Conservation (phyloP, 2,888 invertebrate species). For the Eilema caniola region DNA sequence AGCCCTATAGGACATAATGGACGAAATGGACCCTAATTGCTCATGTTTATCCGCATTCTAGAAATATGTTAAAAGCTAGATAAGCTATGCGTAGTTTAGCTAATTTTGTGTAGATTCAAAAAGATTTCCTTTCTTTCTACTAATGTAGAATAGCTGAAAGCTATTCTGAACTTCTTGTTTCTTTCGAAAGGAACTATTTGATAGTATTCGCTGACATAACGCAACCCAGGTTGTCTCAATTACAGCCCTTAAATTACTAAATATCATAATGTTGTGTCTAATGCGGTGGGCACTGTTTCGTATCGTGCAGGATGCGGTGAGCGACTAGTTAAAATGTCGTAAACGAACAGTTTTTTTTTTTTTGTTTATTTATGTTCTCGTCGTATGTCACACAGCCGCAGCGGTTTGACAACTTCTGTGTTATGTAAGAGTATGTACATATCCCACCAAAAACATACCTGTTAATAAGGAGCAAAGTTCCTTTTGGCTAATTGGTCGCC, state of each 20-base stretch:
- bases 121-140: too few relatives aligned
- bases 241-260: background rate
- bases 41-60: background rate
- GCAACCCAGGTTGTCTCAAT: background rate
- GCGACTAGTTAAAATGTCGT: conserved; percentile 20
- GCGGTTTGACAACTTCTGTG: background rate
- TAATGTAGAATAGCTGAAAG: too few relatives aligned
- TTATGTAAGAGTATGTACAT: too few relatives aligned
- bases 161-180: too few relatives aligned
- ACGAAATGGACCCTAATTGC: too few relatives aligned
- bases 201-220: background rate
- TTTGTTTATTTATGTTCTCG: background rate
- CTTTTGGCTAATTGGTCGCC: too few relatives aligned
- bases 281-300: conserved; percentile 19
- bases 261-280: background rate
- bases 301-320: conserved; percentile 57
- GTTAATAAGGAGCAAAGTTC: too few relatives aligned
- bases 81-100: too few relatives aligned
- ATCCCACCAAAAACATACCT: too few relatives aligned
- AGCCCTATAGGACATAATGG: too few relatives aligned
- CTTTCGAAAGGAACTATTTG: too few relatives aligned
- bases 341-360: conserved; percentile 40
- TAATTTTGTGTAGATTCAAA: too few relatives aligned
- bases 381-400: conserved; percentile 23
- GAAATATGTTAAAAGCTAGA: background rate